A percentile compares a stretch with the other conserved stretches of the same genome.
Evolutionary conservation across 2,888 invertebrate species (phyloP).

Genomic region (Sminthurides aquaticus): DNA sequence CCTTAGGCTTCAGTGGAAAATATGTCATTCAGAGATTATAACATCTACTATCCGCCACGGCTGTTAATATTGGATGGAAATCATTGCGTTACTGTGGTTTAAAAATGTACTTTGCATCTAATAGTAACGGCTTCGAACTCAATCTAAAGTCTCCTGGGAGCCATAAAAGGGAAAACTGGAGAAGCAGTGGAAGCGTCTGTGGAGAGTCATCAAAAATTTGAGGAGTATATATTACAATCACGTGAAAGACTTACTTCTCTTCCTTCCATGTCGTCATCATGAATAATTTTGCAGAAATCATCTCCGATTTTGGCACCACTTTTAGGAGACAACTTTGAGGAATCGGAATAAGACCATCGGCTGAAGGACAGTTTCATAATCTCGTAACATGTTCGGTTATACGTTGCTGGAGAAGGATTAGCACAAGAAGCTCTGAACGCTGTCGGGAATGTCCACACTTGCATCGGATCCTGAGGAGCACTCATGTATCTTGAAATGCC

Average conservation of each 20-base stretch:
- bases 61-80: too few species aligned
- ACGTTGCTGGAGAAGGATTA: not conserved
- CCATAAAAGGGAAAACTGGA: too few species aligned
- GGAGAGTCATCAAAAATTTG: too few species aligned
- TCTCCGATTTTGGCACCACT: constrained; percentile 9
- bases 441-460: constrained; percentile 16
- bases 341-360: constrained; percentile 3
- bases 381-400: constrained; percentile 13
- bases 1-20: too few species aligned
- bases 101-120: too few species aligned
- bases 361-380: constrained; percentile 5
- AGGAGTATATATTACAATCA: too few species aligned
- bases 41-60: too few species aligned
- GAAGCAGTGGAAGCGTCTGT: too few species aligned
- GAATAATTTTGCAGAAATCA: constrained; percentile 9
- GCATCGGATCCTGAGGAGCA: not conserved
- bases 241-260: constrained; percentile 10
- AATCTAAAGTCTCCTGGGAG: too few species aligned
- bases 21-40: too few species aligned
- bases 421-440: constrained; percentile 10
- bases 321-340: constrained; percentile 1
- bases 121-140: too few species aligned
- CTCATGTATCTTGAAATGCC: not conserved
- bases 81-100: too few species aligned
- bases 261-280: constrained; percentile 1